Percentiles rank a stretch among this genome's conserved stretches.
Evolutionary conservation across 2,888 invertebrate genomes (phyloP).

Genomic region (Eledona agricola): DNA sequence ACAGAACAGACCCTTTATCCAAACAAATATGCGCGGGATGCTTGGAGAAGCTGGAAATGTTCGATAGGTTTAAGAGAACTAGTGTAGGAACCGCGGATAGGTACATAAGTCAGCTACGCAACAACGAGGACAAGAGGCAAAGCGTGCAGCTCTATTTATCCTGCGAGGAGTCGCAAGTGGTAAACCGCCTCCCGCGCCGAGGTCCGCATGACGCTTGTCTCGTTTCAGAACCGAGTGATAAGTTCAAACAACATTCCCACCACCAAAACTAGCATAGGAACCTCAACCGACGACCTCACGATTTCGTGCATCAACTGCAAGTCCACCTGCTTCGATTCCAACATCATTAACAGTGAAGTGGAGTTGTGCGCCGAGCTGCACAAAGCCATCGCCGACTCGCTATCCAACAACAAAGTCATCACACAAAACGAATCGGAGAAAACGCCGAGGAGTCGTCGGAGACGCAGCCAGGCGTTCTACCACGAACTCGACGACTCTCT

Average conservation of each 20-base stretch:
- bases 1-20: slow-evolving; percentile 60
- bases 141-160: slow-evolving; percentile 44
- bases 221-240: slow-evolving; percentile 16
- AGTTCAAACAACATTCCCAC: slow-evolving; percentile 22
- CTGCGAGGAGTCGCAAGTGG: slow-evolving; percentile 26
- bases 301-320: slow-evolving; percentile 51
- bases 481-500: slow-evolving; percentile 54
- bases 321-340: slow-evolving; percentile 49
- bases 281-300: slow-evolving; percentile 53
- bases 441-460: slow-evolving; percentile 46
- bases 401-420: slow-evolving; percentile 50
- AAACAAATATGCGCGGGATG: slow-evolving; percentile 60
- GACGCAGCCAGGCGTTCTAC: slow-evolving; percentile 53
- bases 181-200: not conserved
- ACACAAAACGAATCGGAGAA: slow-evolving; percentile 42
- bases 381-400: slow-evolving; percentile 52
- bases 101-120: slow-evolving; percentile 49
- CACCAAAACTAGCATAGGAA: slow-evolving; percentile 38
- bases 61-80: slow-evolving; percentile 54
- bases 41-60: slow-evolving; percentile 51
- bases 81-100: slow-evolving; percentile 53
- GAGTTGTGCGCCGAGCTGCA: slow-evolving; percentile 53
- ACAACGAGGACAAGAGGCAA: slow-evolving; percentile 40
- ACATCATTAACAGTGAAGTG: slow-evolving; percentile 51
- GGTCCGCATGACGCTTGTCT: not conserved